Evolutionary conservation across 2,113 vertebrate species (phyloP).

Genomic region (Boulengeromyrus knoepffleri): DNA sequence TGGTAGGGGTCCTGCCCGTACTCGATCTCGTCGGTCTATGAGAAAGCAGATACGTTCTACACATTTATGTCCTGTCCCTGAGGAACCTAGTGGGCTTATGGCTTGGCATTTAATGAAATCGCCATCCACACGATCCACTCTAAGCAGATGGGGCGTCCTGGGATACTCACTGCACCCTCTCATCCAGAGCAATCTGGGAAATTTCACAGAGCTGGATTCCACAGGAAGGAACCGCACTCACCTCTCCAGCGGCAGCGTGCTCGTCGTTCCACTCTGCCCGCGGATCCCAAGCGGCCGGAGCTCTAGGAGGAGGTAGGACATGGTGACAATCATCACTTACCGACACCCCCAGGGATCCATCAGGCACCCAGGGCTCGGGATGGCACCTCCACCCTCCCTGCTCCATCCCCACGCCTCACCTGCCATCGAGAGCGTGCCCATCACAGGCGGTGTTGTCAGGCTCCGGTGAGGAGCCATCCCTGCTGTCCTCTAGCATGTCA

Average conservation of each 20-base stretch:
- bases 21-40: conserved; percentile 52
- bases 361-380: neutral
- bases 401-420: neutral
- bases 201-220: neutral
- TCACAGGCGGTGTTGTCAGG: conserved; percentile 63
- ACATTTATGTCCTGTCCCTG: neutral
- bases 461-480: conserved; percentile 72
- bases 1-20: conserved; percentile 46
- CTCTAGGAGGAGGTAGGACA: conserved; percentile 46
- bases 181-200: neutral
- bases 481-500: conserved; percentile 91
- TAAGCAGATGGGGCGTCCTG: neutral
- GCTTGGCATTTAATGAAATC: neutral
- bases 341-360: neutral
- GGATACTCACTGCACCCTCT: neutral
- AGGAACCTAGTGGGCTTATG: neutral
- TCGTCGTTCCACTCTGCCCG: conserved; percentile 60
- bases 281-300: conserved; percentile 52
- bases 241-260: conserved; percentile 53
- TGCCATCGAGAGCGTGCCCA: conserved; percentile 51
- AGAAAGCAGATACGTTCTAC: neutral
- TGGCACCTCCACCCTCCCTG: neutral
- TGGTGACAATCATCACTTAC: neutral
- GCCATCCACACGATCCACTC: neutral
- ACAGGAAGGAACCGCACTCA: conserved; percentile 34